phyloP scores from a whole-genome alignment of 2,888 invertebrate species.

The Disparrhopalites patrizii region DNA sequence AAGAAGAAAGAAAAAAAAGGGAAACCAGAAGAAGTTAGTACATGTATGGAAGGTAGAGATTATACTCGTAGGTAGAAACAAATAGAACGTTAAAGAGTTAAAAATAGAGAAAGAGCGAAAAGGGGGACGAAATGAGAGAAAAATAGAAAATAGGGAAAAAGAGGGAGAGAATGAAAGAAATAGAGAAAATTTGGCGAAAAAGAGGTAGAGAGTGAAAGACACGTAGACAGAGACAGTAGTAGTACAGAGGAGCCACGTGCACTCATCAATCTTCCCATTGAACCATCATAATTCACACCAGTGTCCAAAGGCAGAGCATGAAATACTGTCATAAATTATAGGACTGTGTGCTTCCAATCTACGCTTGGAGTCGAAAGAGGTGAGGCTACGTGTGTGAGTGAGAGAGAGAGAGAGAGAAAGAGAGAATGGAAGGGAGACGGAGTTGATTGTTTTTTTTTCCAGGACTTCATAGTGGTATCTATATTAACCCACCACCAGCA shows the following conservation, averaged over 20 bases:
- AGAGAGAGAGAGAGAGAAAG: neutral
- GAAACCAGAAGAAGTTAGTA: too few species aligned
- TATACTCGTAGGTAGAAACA: neutral
- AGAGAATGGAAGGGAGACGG: neutral
- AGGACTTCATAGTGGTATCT: too few species aligned
- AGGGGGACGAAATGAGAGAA: too few species aligned
- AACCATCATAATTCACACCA: constrained; percentile 27
- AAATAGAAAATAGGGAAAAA: too few species aligned
- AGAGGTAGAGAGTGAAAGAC: too few species aligned
- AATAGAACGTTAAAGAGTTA: neutral
- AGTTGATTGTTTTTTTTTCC: too few species aligned
- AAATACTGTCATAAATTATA: constrained; percentile 25
- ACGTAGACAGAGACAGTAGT: too few species aligned
- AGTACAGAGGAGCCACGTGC: too few species aligned
- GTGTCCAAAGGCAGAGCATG: constrained; percentile 21
- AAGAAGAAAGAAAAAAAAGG: neutral
- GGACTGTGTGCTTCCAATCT: constrained; percentile 7
- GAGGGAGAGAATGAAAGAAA: too few species aligned
- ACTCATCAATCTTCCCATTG: constrained; percentile 30
- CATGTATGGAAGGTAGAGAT: too few species aligned
- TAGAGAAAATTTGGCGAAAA: too few species aligned
- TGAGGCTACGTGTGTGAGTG: neutral
- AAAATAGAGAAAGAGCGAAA: neutral
- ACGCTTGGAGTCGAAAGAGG: neutral
- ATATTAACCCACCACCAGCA: too few species aligned